Conservation (phyloP, 2,797 vertebrate species). For the Pantherophis vulpinus region DNA sequence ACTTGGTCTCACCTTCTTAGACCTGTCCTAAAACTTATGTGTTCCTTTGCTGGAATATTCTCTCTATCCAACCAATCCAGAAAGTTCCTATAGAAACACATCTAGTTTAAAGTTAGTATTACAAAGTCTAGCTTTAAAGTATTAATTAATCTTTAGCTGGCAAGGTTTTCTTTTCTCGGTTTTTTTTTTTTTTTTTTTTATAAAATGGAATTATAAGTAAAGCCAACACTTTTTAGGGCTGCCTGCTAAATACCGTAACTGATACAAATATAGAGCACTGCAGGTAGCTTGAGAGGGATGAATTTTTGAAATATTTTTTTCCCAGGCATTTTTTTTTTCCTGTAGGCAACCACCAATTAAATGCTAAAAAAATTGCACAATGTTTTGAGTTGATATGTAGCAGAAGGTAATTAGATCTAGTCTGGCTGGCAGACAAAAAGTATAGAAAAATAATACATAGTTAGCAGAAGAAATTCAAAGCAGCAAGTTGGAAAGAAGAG, state of each 20-base stretch:
- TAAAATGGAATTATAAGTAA: neutral
- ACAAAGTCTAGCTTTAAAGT: neutral
- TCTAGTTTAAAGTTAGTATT: neutral
- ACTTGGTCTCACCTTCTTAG: neutral
- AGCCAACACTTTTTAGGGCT: neutral
- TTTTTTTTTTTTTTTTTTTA: neutral
- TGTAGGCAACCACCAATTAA: neutral
- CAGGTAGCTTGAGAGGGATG: neutral
- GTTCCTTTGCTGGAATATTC: neutral
- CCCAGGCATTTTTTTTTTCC: neutral
- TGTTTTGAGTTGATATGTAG: neutral
- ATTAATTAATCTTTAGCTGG: neutral
- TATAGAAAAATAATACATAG: neutral
- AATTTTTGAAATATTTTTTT: neutral
- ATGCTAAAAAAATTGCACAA: neutral
- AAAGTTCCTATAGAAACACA: neutral
- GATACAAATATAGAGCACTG: neutral
- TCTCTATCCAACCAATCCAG: neutral
- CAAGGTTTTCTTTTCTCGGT: neutral
- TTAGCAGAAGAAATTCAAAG: neutral
- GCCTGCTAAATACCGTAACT: neutral
- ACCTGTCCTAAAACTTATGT: neutral
- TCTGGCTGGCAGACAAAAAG: neutral
- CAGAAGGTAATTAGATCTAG: neutral
- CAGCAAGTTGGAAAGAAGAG: neutral